Base-by-base conservation (phyloP, 2,113 vertebrate species). In the Boleophthalmus pectinirostris region DNA sequence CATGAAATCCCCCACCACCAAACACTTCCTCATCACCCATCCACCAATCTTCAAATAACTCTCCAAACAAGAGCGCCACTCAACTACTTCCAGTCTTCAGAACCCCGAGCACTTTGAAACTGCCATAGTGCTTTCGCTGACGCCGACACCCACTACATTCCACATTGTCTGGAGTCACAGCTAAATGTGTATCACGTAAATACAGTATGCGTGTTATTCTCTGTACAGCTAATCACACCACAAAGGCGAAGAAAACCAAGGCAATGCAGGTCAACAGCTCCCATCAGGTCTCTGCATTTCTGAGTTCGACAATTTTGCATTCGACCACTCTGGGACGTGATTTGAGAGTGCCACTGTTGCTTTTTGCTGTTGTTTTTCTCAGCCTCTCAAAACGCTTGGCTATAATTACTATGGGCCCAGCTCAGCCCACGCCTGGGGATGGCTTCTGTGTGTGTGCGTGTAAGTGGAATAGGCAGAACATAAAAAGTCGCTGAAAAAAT, bases 371-470 rank as follows among this genome's bases (percentile, higher is more conserved):
- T 91, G 85, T 91, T 92, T 90, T 88, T 90, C 86, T 89, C 81
- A 80, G 84, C 76, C 73, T 88, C 80, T 85, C 82, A 84, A 88
- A 89, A 88, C 79, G 83, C 85, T 83, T 70, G 86, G 82, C 88
- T 92, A 81, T 93, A 93, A 93, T 94, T 93, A 92, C 86, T 85
- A 81, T 86, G 70, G 89, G 89, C 82, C 84, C 63, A 61, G 70
- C 83, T 77, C 87, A 79, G 77, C 89, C 90, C 82, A 88, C 87
- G 72, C 82, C 87, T 84, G 68, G 78, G 81, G 70, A 90, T 71
- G 75, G 74, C 67, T 81, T 83, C 68, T 80, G 64, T 74, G 58
- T 69, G 70, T 74, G 46, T 66, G 64, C 72, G 72, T 65, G 61
- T 64, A 53, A 78, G 79, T 73, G 72, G 81, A 77, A 64, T 80